phyloP scores from a whole-genome alignment of 2,888 invertebrate species.

The Lobophora halterata region DNA sequence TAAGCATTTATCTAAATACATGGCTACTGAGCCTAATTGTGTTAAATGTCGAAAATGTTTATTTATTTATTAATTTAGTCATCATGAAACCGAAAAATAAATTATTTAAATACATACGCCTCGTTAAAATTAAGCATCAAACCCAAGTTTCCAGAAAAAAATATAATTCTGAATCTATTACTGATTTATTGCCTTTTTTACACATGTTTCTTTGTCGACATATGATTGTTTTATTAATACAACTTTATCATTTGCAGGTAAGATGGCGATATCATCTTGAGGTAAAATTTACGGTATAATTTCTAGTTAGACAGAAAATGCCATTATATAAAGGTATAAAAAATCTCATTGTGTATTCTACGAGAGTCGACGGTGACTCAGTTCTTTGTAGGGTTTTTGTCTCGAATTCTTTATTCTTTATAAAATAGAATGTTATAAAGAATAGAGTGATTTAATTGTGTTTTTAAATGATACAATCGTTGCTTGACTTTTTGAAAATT shows the following conservation, averaged over 20 bases:
- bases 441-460: constrained; percentile 15
- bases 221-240: constrained; percentile 26
- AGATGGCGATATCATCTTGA: constrained; percentile 37
- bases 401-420: too few relatives aligned
- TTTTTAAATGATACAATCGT: not conserved
- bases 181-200: too few relatives aligned
- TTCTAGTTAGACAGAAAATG: constrained; percentile 29
- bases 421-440: constrained; percentile 6
- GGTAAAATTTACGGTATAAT: constrained; percentile 36
- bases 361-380: constrained; percentile 17
- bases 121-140: too few relatives aligned
- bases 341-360: constrained; percentile 30
- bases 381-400: constrained; percentile 23
- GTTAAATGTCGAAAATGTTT: too few relatives aligned
- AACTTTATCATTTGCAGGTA: constrained; percentile 46
- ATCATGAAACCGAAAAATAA: too few relatives aligned
- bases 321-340: constrained; percentile 14
- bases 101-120: too few relatives aligned
- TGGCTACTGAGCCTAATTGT: too few relatives aligned
- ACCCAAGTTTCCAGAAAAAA: too few relatives aligned
- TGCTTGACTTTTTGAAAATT: too few relatives aligned
- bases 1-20: too few relatives aligned
- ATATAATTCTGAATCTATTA: too few relatives aligned
- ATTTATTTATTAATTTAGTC: too few relatives aligned
- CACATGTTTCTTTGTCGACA: constrained; percentile 4